Base-by-base conservation (phyloP, 2,888 invertebrate genomes). In the Pollenia griseotomentosa region DNA sequence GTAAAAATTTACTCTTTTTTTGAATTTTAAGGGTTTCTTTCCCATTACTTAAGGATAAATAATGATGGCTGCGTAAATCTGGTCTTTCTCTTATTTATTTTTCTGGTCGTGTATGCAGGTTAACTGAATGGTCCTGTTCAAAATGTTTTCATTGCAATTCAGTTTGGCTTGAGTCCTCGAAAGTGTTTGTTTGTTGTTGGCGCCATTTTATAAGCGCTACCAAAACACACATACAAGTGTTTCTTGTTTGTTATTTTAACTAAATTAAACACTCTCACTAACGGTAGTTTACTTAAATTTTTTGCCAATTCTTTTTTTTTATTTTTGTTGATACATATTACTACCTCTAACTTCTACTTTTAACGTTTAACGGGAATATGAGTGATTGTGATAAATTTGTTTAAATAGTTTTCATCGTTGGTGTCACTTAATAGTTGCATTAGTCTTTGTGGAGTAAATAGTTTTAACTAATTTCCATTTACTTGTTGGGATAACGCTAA, bases 161-260 rank as follows among this genome's bases (percentile, higher is more conserved):
- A 87, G 87, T 87, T 82, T 84, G 84, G 78, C 81, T 82, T 78
- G 63, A 87, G 87, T 79, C 84, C 63, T 87, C 63, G 81, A 68
- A 81, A 74, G 63, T 82, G 84, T 78, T 87, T 82, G 84, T 78
- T 87, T 84, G 84, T 84, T 81, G 84, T 82, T 87, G 80, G 61
- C 84, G 87, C 78, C 81, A 74, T 70, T 82, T 63, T 14, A 48
- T 51, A 44, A 44, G 61, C 81, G 61, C 73, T 63, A 71, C 19
- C n/a, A 57, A 53, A 82, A 74, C 40, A 53, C 61, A 53, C 16
- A 53, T 61, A 53, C 16, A 77, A 84, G 66, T 53, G 44, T 23
- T 71, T 79, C 12, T 51, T 44, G n/a, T 44, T 65, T 63, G 55
- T 55, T 4, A 6, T 80, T 80, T 33, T 42, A 55, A 63, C 9